Base-by-base conservation (phyloP, 2,113 vertebrate species). In the Triplophysa dalaica region DNA sequence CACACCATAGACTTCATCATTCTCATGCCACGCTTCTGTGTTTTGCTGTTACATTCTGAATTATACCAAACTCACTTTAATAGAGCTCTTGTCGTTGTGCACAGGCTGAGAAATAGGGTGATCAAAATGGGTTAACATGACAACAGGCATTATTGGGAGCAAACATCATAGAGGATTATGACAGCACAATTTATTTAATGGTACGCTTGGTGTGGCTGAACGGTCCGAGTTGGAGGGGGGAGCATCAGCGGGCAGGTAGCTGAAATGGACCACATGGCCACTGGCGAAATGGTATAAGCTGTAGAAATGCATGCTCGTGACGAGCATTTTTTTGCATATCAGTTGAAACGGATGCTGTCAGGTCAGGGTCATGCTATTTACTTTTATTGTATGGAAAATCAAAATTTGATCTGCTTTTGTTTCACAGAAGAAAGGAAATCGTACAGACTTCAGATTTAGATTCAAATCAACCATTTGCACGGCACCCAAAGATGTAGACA, bases 121-220 rank as follows among this genome's bases (percentile, higher is more conserved):
- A 92, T 91, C 89, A 93, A 91, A 93, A 91, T 89, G 87, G 89
- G 90, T 89, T 92, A 91, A 87, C 87, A 90, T 89, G 86, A 90
- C 86, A 89, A 89, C 86, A 87, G 77, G 84, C 87, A 87, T 91
- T 92, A 92, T 92, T 90, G 91, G 87, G 70, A 90, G 86, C 87
- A 89, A 89, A 93, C 86, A 90, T 89, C 89, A 90, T 87, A 85
- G 85, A 78, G 89, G 93, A 93, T 93, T 92, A 93, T 91, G 85
- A 91, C 86, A 83, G 82, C 81, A 92, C 91, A 93, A 93, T 93
- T 93, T 93, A 90, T 92, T 90, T 93, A 93, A 93, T 93, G 92
- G 92, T 4, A 29, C 29, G 83, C 22, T 86, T 81, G 84, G 87
- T 87, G 85, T 88, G 84, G 85, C 82, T 48, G n/a, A 82, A 85